Conservation (phyloP, 2,888 invertebrate genomes). For the Torymus texanus region DNA sequence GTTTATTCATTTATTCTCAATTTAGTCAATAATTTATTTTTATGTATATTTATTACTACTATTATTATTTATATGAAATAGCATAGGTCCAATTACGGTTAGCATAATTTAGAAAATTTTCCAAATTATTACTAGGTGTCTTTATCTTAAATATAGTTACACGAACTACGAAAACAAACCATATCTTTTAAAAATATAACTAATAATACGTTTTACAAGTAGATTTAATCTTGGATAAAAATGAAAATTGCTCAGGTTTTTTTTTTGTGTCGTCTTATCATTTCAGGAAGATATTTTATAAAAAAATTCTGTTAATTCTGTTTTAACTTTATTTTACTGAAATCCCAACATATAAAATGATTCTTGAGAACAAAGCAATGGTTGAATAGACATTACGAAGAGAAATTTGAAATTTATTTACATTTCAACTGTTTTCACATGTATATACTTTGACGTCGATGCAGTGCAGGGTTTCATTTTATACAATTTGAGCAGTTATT, state of each 20-base stretch:
- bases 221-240: neutral
- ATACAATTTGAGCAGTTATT: constrained; percentile 38
- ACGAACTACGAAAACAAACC: neutral
- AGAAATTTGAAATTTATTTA: constrained; percentile 25
- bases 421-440: constrained; percentile 32
- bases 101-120: constrained; percentile 32
- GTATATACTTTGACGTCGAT: neutral
- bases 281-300: neutral
- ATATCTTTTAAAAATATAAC: neutral
- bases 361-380: neutral
- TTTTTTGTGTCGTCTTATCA: too few species aligned
- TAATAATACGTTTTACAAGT: neutral
- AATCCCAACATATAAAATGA: constrained; percentile 4
- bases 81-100: constrained; percentile 11
- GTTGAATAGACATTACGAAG: neutral
- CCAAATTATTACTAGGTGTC: constrained; percentile 1
- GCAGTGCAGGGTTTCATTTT: constrained; percentile 33
- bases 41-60: neutral
- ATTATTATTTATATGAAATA: constrained; percentile 5
- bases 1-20: constrained; percentile 2
- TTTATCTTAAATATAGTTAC: constrained; percentile 4
- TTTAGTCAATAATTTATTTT: neutral
- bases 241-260: neutral
- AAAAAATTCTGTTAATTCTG: neutral
- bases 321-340: neutral